Evolutionary conservation across 1,140 invertebrate genomes (phyloP), one percentile per base, ranked within the genome.

Genomic region (Euschistus heros): DNA sequence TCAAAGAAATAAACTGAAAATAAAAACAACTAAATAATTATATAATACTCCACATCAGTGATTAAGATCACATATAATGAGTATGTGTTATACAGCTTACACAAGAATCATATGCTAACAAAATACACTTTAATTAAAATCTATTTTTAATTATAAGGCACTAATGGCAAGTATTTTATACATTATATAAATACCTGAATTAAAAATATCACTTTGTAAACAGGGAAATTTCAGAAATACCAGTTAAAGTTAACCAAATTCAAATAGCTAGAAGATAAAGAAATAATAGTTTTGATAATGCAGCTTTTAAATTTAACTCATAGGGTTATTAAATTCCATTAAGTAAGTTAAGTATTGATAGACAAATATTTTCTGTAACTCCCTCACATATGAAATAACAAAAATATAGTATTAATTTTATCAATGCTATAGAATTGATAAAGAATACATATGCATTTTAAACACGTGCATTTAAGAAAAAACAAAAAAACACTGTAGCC

Each of bases 161-260:
- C 54, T 57, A 57, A 57, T 57, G 54, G 54, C 24, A 57, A 17
- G 15, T 57, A 26, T 57, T 57, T 57, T 24, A 57, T 26, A 57
- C 24, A 57, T 57, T 57, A 57, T 57, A 24, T 57, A 57, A 57
- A 57, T 24, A 57, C 47, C 47, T 50, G 22, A 50, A 57, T 57
- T 22, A 57, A 57, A 57, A 57, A 57, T 57, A 57, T 57, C 54
- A 57, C 54, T 26, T 26, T 57, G 10, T 20, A 26, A 57, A 22
- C 54, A 57, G 54, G 54, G 24, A 5, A 57, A 57, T 24, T 57
- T 57, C 24, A 24, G 24, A 15, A 57, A 57, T 24, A 20, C 54
- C 54, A 26, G 54, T 57, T 57, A 57, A 57, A 57, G 54, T 14
- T 57, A 57, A 57, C 24, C 0, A 57, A 57, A 24, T 17, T 17